Conservation (phyloP, 2,797 vertebrate species). For the Tiaroga cobitis region DNA sequence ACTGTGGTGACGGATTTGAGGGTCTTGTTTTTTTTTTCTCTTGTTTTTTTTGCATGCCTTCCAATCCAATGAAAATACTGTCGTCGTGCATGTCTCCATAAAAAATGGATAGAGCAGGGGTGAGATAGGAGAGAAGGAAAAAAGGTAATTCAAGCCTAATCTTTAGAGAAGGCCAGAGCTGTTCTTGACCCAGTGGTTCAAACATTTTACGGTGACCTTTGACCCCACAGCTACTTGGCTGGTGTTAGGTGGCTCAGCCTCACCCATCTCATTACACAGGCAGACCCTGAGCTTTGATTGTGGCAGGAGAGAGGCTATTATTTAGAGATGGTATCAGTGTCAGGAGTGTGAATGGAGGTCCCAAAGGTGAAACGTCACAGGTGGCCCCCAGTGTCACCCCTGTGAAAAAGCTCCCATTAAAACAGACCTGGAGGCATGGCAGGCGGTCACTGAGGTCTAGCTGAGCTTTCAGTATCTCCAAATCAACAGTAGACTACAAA, state of each 20-base stretch:
- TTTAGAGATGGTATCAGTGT: conserved; percentile 62
- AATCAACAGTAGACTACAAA: background rate
- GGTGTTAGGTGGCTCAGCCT: conserved; percentile 69
- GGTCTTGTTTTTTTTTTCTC: background rate
- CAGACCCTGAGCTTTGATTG: conserved; percentile 56
- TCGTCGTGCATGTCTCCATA: conserved; percentile 67
- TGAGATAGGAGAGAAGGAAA: conserved; percentile 57
- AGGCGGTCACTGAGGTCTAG: conserved; percentile 14
- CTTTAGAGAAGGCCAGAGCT: conserved; percentile 75
- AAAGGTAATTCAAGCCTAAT: conserved; percentile 77
- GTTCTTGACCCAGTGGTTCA: conserved; percentile 76
- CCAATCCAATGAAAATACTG: conserved; percentile 37
- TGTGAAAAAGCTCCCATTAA: conserved; percentile 39
- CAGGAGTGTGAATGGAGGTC: conserved; percentile 55
- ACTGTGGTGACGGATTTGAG: background rate
- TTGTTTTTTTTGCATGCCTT: background rate
- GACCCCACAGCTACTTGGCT: conserved; percentile 75
- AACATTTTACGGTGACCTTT: conserved; percentile 81
- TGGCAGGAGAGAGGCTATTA: conserved; percentile 53
- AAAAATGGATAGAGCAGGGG: conserved; percentile 68
- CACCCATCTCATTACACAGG: conserved; percentile 42
- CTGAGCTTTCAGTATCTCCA: conserved; percentile 7
- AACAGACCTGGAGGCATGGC: conserved; percentile 36
- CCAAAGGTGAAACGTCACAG: conserved; percentile 57
- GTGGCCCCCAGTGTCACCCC: conserved; percentile 43